Evolutionary conservation across 1,140 invertebrate species (phyloP).

Genomic region (Drosophila simulans): DNA sequence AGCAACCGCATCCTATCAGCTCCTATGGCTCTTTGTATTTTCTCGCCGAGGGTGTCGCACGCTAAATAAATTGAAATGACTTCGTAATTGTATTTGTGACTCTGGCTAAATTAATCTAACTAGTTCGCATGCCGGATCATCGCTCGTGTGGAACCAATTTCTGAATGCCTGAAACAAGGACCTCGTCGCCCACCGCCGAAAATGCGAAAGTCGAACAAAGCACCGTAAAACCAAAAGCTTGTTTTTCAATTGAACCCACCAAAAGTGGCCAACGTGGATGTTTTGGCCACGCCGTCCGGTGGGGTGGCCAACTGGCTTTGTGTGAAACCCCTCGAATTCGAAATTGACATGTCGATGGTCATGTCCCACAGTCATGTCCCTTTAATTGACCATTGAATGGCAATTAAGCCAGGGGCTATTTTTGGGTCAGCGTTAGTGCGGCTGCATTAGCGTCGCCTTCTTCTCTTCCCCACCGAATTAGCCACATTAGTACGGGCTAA

Average conservation of each 20-base stretch:
- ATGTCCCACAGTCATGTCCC: constrained; percentile 33
- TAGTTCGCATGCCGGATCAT: constrained; percentile 70
- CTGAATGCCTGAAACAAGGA: too few relatives aligned
- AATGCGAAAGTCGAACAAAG: constrained; percentile 56
- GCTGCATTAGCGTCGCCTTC: constrained; percentile 1
- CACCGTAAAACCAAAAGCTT: constrained; percentile 78
- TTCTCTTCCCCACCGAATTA: constrained; percentile 8
- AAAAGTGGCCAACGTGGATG: constrained; percentile 9
- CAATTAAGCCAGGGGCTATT: constrained; percentile 60
- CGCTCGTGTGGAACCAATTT: constrained; percentile 72
- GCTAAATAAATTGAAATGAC: constrained; percentile 82
- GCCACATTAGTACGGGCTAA: constrained; percentile 2
- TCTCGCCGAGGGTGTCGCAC: constrained; percentile 42
- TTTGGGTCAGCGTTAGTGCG: constrained; percentile 8
- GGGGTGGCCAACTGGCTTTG: constrained; percentile 57
- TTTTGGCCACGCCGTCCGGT: constrained; percentile 1
- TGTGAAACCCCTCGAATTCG: constrained; percentile 20
- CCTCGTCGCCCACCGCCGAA: too few relatives aligned
- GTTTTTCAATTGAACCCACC: constrained; percentile 67
- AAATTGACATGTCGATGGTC: constrained; percentile 67
- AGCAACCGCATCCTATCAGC: constrained; percentile 31
- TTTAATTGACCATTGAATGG: constrained; percentile 57
- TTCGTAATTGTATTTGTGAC: constrained; percentile 80
- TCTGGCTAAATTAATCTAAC: constrained; percentile 79
- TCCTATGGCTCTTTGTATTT: constrained; percentile 8